Percentiles rank a stretch among this genome's conserved stretches.
These are phyloP conservation scores for Gadus macrocephalus DNA, from an alignment of 2,113 vertebrate genomes.

Conservation along the genomic window DNA sequence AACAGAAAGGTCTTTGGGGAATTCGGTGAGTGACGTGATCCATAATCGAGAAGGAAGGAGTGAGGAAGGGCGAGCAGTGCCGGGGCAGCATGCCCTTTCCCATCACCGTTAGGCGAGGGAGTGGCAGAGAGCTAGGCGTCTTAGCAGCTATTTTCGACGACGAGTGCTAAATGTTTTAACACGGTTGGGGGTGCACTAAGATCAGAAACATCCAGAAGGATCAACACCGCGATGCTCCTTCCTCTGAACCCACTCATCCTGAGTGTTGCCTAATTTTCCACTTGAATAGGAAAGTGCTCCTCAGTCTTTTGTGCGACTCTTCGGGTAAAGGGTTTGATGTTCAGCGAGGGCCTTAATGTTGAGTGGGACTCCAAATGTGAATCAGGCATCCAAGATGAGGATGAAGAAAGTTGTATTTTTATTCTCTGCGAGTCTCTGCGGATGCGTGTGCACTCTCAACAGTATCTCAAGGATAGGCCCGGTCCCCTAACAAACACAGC, in stretches of 20 bases:
- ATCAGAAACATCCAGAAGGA: constrained; percentile 49
- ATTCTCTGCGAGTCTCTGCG: constrained; percentile 26
- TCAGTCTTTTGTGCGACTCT: constrained; percentile 17
- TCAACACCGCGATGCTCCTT: constrained; percentile 35
- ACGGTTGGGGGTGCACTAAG: constrained; percentile 34
- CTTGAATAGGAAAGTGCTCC: constrained; percentile 45
- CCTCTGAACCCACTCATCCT: constrained; percentile 49
- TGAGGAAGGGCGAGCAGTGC: background rate
- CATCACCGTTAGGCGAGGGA: no score
- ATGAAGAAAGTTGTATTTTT: background rate
- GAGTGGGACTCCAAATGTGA: constrained; percentile 19
- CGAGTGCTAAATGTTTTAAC: constrained; percentile 34
- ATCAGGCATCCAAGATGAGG: constrained; percentile 14
- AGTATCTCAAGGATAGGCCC: constrained; percentile 35
- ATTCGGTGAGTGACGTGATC: background rate
- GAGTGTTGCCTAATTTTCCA: constrained; percentile 45
- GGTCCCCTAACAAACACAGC: constrained; percentile 14
- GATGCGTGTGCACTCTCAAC: constrained; percentile 33
- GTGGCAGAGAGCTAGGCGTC: no score
- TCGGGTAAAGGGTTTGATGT: constrained; percentile 27
- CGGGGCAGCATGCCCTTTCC: no score
- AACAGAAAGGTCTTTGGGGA: background rate
- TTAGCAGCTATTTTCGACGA: no score
- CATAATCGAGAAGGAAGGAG: background rate
- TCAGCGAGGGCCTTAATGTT: constrained; percentile 14